Conservation (phyloP, 2,888 invertebrate species). For the Psylliodes chrysocephalus region DNA sequence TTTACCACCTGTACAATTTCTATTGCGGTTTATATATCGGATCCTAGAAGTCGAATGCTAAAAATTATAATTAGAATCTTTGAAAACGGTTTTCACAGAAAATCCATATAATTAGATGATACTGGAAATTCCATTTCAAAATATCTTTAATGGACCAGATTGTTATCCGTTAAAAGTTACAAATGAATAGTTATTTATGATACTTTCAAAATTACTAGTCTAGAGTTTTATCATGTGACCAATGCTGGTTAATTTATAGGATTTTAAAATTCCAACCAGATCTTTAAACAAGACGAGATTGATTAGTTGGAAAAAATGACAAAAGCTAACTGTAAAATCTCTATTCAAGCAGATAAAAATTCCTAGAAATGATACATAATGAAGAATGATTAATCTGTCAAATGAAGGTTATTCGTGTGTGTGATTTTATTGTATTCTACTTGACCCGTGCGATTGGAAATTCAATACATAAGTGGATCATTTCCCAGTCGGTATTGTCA, state of each 20-base stretch:
- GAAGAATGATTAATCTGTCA: not conserved
- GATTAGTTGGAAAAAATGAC: too few species aligned
- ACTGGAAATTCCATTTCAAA: too few species aligned
- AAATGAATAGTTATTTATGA: too few species aligned
- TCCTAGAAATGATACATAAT: slow-evolving; percentile 6
- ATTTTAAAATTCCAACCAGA: too few species aligned
- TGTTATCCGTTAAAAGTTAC: too few species aligned
- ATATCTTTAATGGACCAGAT: too few species aligned
- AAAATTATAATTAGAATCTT: not conserved
- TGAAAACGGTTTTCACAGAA: not conserved
- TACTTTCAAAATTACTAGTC: too few species aligned
- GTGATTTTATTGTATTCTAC: slow-evolving; percentile 1
- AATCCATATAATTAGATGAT: too few species aligned
- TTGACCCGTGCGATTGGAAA: slow-evolving; percentile 10
- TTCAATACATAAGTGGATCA: slow-evolving; percentile 2
- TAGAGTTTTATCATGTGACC: too few species aligned
- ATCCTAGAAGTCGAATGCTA: not conserved
- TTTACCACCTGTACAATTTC: not conserved
- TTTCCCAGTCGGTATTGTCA: not conserved
- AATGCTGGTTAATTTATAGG: too few species aligned
- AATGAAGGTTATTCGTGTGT: not conserved
- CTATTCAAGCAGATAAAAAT: not conserved
- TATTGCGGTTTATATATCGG: not conserved
- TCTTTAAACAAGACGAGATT: too few species aligned
- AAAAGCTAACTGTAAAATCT: not conserved